Conservation (phyloP, 2,888 invertebrate species). For the Mongoloraphidia duomilia region DNA sequence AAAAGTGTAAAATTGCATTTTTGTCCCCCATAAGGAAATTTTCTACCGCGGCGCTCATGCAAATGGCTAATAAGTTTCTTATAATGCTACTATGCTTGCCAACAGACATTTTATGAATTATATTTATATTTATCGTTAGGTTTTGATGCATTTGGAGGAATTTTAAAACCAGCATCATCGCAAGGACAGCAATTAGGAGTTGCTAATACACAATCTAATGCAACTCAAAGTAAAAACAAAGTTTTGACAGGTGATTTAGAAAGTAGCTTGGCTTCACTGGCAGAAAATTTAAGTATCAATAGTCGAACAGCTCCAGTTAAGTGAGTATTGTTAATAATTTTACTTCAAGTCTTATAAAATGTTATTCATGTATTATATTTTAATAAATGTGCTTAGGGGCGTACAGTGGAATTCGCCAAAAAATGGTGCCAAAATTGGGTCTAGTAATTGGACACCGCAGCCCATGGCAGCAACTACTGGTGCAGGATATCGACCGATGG, state of each 20-base stretch:
- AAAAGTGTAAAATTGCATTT: too few relatives aligned
- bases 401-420: conserved; percentile 87
- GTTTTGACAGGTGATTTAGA: conserved; percentile 88
- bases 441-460: conserved; percentile 68
- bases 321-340: conserved; percentile 37
- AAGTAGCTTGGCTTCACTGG: conserved; percentile 82
- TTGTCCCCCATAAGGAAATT: too few relatives aligned
- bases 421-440: conserved; percentile 66
- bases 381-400: conserved; percentile 40
- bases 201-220: conserved; percentile 14
- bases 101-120: conserved; percentile 4
- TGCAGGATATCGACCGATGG: conserved; percentile 79
- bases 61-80: too few relatives aligned
- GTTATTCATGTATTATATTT: background rate
- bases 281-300: conserved; percentile 83
- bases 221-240: conserved; percentile 15
- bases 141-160: conserved; percentile 62
- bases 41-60: too few relatives aligned
- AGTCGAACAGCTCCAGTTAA: conserved; percentile 51
- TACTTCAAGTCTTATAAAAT: background rate
- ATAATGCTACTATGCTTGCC: background rate
- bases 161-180: conserved; percentile 43
- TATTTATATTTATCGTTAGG: conserved; percentile 27
- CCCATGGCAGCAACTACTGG: conserved; percentile 82
- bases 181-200: conserved; percentile 16